These are phyloP conservation scores for Caenorhabditis sp. DNA, from an alignment of 2,888 invertebrate species.

Conservation along the genomic window DNA sequence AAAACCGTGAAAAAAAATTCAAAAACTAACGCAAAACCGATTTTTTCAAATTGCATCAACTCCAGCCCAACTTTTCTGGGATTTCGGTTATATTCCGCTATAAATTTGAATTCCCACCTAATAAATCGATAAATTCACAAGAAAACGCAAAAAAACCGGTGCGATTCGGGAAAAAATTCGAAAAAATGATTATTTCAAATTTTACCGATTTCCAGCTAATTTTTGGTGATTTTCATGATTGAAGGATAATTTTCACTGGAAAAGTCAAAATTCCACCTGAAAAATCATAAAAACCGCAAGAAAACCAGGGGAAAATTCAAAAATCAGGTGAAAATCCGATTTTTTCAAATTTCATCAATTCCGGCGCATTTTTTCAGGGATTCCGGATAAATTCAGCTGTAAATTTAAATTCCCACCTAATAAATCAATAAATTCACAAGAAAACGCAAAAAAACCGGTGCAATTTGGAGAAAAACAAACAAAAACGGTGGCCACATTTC, in stretches of 20 bases:
- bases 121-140: not conserved
- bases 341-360: no score
- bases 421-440: not conserved
- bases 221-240: not conserved
- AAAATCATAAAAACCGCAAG: no score
- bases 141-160: not conserved
- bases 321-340: no score
- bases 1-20: not conserved
- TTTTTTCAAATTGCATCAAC: no score
- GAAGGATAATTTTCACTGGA: no score
- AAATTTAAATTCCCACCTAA: not conserved
- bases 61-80: no score
- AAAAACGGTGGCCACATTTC: conserved; percentile 6
- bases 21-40: no score
- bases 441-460: not conserved
- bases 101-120: no score
- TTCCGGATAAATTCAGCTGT: not conserved
- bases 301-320: no score
- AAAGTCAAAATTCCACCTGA: no score
- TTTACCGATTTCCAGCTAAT: conserved; percentile 3
- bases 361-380: no score
- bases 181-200: not conserved
- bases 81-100: no score
- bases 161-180: conserved; percentile 4
- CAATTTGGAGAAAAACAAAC: not conserved